Percentiles rank a stretch among this genome's conserved stretches.
phyloP scores from a whole-genome alignment of 2,113 vertebrate species.

The Lepidothrix coronata region DNA sequence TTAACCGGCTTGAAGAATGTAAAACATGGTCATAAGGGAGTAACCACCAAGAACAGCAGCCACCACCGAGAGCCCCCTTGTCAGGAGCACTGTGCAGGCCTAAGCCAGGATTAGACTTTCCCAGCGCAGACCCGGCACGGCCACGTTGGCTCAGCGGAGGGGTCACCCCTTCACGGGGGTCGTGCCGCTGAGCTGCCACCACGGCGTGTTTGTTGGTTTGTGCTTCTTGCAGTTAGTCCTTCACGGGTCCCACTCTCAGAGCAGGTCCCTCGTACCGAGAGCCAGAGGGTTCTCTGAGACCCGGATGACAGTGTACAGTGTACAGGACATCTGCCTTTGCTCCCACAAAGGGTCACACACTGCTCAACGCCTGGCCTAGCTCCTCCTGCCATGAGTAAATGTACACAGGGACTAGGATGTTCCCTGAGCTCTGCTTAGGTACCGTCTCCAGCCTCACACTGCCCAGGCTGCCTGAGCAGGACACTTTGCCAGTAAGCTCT shows the following conservation, averaged over 20 bases:
- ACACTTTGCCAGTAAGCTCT: slow-evolving; percentile 10
- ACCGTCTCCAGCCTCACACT: slow-evolving; percentile 2
- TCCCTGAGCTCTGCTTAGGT: slow-evolving; percentile 37
- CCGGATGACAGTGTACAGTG: slow-evolving; percentile 53
- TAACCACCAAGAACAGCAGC: slow-evolving; percentile 75
- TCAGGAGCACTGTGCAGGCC: slow-evolving; percentile 64
- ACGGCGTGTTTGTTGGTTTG: background rate
- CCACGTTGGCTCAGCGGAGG: slow-evolving; percentile 57
- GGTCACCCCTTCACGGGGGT: slow-evolving; percentile 60
- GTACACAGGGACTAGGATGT: slow-evolving; percentile 22
- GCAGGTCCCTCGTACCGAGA: slow-evolving; percentile 39
- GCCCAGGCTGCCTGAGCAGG: slow-evolving; percentile 28
- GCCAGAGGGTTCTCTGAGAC: slow-evolving; percentile 26
- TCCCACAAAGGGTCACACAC: slow-evolving; percentile 20
- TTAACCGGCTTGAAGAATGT: slow-evolving; percentile 80
- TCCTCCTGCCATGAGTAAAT: slow-evolving; percentile 30
- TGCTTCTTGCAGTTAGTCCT: slow-evolving; percentile 18
- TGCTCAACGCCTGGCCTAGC: slow-evolving; percentile 44
- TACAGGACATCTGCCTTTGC: slow-evolving; percentile 52
- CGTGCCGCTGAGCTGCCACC: slow-evolving; percentile 21
- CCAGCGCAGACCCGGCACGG: slow-evolving; percentile 18
- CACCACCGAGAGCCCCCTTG: slow-evolving; percentile 65
- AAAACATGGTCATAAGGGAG: slow-evolving; percentile 77
- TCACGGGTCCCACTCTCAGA: slow-evolving; percentile 23
- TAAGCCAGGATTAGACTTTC: slow-evolving; percentile 64